Evolutionary conservation across 2,113 vertebrate genomes (phyloP).

Genomic region (Ammodytes marinus): DNA sequence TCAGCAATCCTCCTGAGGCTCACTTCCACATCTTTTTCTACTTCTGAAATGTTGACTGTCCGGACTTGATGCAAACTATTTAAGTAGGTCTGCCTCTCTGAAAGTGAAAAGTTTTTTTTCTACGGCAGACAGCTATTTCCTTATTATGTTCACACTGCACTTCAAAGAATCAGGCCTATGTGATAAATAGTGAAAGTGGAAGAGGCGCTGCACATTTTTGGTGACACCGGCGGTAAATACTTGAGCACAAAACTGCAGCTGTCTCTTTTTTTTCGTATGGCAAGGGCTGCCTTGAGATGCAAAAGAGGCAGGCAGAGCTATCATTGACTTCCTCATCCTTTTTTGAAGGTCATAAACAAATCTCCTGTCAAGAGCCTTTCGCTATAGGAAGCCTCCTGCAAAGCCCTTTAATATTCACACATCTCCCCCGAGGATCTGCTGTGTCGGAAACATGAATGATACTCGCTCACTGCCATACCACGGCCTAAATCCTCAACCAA

Average conservation of each 20-base stretch:
- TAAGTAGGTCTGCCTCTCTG: slow-evolving; percentile 38
- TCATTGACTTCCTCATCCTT: slow-evolving; percentile 62
- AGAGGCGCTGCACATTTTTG: slow-evolving; percentile 19
- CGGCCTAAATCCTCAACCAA: slow-evolving; percentile 75
- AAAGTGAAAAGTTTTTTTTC: slow-evolving; percentile 11
- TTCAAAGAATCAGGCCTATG: slow-evolving; percentile 17
- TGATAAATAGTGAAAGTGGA: slow-evolving; percentile 35
- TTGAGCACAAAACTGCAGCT: slow-evolving; percentile 27
- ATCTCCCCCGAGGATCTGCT: slow-evolving; percentile 69
- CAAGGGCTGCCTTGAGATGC: slow-evolving; percentile 53
- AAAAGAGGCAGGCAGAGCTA: slow-evolving; percentile 56
- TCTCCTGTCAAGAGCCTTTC: slow-evolving; percentile 68
- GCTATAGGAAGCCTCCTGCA: slow-evolving; percentile 47
- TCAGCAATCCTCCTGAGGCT: slow-evolving; percentile 30
- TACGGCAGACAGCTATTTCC: neutral
- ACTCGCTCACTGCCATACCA: slow-evolving; percentile 28
- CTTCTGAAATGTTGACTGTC: slow-evolving; percentile 32
- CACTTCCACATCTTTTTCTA: slow-evolving; percentile 26
- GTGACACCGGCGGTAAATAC: slow-evolving; percentile 46
- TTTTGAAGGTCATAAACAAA: slow-evolving; percentile 81
- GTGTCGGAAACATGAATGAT: slow-evolving; percentile 61
- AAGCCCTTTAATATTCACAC: slow-evolving; percentile 77
- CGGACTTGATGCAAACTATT: slow-evolving; percentile 41
- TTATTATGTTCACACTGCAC: slow-evolving; percentile 14
- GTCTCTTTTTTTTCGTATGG: slow-evolving; percentile 5